These are phyloP conservation scores for Agrotis ipsilon DNA, from an alignment of 2,888 invertebrate genomes.

Conservation along the genomic window DNA sequence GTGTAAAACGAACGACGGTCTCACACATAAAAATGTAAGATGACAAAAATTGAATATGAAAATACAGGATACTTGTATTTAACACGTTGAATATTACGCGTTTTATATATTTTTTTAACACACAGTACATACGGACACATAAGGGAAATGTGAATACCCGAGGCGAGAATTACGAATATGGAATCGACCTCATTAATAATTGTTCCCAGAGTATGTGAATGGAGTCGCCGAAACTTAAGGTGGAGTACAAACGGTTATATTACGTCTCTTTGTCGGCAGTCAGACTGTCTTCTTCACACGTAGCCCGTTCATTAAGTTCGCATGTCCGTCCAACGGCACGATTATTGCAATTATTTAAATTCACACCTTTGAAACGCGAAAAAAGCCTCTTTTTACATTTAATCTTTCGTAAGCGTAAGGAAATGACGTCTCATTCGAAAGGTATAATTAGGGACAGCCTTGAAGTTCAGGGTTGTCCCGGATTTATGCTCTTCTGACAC, in stretches of 20 bases:
- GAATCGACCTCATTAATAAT: constrained; percentile 70
- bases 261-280: constrained; percentile 72
- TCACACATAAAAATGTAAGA: constrained; percentile 49
- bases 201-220: constrained; percentile 65
- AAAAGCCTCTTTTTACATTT: constrained; percentile 88
- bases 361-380: constrained; percentile 90
- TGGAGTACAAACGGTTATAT: constrained; percentile 65
- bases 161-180: constrained; percentile 65
- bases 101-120: constrained; percentile 54
- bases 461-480: constrained; percentile 82
- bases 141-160: constrained; percentile 64
- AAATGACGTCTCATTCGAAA: constrained; percentile 91
- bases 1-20: constrained; percentile 28
- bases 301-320: constrained; percentile 86
- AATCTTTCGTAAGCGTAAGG: constrained; percentile 90
- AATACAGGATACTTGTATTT: constrained; percentile 47
- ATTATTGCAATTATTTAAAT: constrained; percentile 92
- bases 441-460: constrained; percentile 90
- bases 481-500: constrained; percentile 82
- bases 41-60: constrained; percentile 47
- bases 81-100: constrained; percentile 34
- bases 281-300: constrained; percentile 81
- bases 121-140: constrained; percentile 52
- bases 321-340: constrained; percentile 85
- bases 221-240: constrained; percentile 53